Conservation (phyloP, 2,113 vertebrate genomes). For the Meles meles region DNA sequence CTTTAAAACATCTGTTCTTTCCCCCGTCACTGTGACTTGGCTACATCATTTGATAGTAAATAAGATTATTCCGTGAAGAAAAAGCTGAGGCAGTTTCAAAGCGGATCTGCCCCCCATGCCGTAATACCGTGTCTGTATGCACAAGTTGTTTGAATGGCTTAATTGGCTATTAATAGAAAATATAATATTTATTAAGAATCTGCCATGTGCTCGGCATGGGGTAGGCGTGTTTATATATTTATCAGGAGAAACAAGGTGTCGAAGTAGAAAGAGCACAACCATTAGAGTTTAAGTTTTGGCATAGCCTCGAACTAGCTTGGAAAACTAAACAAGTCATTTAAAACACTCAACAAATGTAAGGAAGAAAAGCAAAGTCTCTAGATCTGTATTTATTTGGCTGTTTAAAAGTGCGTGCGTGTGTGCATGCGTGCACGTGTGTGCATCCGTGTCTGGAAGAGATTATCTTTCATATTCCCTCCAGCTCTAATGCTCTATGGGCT, state of each 20-base stretch:
- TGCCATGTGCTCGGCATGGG: conserved; percentile 46
- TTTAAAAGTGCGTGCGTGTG: neutral
- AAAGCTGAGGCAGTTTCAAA: conserved; percentile 28
- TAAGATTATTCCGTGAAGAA: conserved; percentile 61
- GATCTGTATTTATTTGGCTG: neutral
- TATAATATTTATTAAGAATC: conserved; percentile 67
- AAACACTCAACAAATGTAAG: conserved; percentile 22
- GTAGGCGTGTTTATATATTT: conserved; percentile 40
- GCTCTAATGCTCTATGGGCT: neutral
- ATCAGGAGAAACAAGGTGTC: neutral
- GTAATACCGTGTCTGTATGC: conserved; percentile 19
- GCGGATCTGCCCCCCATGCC: neutral
- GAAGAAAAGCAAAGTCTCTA: neutral
- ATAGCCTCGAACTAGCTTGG: neutral
- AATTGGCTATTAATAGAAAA: conserved; percentile 64
- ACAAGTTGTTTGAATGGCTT: conserved; percentile 39
- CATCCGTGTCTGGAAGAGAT: neutral
- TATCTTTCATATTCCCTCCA: neutral
- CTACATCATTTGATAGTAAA: conserved; percentile 52
- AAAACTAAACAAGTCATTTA: neutral
- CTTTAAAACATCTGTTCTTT: conserved; percentile 61
- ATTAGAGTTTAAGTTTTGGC: conserved; percentile 33
- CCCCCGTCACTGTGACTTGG: conserved; percentile 43
- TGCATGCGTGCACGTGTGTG: no score
- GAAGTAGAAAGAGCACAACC: conserved; percentile 8